Evolutionary conservation across 2,797 vertebrate species (phyloP).

Genomic region (Pantherophis alleghaniensis): DNA sequence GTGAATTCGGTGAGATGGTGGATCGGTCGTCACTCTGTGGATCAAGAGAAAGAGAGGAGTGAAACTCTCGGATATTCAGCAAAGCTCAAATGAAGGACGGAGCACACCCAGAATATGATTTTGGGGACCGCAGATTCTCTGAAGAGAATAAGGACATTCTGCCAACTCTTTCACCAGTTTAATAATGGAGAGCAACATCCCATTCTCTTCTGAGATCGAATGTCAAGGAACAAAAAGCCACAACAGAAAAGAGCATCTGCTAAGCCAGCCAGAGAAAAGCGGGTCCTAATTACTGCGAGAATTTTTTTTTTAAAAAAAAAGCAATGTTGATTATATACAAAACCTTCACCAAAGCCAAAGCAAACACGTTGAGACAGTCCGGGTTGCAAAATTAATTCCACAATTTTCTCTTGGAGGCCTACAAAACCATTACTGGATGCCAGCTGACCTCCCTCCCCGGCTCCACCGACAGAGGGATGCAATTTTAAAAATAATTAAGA

Average conservation of each 20-base stretch:
- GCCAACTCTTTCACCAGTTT: neutral
- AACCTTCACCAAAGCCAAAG: neutral
- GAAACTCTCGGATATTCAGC: constrained; percentile 22
- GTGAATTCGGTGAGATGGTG: constrained; percentile 72
- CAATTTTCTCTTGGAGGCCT: neutral
- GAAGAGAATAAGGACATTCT: neutral
- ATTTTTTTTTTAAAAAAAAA: neutral
- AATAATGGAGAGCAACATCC: neutral
- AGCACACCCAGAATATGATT: neutral
- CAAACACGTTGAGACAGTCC: neutral
- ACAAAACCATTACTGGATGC: neutral
- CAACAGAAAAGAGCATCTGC: neutral
- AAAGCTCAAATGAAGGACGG: constrained; percentile 8
- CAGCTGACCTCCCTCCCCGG: constrained; percentile 27
- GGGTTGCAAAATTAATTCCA: too few relatives aligned
- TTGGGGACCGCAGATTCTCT: neutral
- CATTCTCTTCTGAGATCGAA: neutral
- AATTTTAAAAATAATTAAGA: constrained; percentile 4
- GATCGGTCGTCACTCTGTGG: constrained; percentile 85
- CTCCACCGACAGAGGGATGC: constrained; percentile 6
- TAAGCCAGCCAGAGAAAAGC: constrained; percentile 2
- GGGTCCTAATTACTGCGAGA: constrained; percentile 10
- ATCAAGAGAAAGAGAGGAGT: constrained; percentile 43
- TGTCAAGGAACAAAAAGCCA: neutral
- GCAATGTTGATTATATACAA: fast-evolving